Evolutionary conservation across 2,113 vertebrate species (phyloP), one percentile per base, ranked within the genome.

Genomic region (Melanostigma gelatinosum): DNA sequence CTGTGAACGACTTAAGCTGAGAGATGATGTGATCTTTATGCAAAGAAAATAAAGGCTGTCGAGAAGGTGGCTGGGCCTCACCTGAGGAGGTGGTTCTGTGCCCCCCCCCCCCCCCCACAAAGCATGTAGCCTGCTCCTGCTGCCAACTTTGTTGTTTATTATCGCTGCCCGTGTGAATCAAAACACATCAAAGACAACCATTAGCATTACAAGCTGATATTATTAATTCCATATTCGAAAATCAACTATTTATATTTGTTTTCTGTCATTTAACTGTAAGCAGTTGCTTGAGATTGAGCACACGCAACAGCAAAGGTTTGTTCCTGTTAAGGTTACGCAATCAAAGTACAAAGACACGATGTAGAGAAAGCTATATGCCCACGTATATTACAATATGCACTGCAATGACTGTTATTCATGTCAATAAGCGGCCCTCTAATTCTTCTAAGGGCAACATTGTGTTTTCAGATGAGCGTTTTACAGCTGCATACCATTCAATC

Each of bases 1-100:
- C 81, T 77, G 75, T 76, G 69, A 82, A 92, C 77, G 48, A 68
- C 79, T 81, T 79, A 87, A 71, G 62, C 46, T 27, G 63, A 75
- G 78, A 64, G 74, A 78, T 55, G 74, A 82, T 80, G 70, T 20
- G 75, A 74, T 83, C 57, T 77, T 80, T 77, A 83, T 87, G 75
- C 55, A 85, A 69, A 80, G 46, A 54, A 82, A 88, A 71, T 29
- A 78, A 46, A 74, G 36, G 58, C 60, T 77, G 62, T 66, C 60
- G 78, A 61, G 75, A 65, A 83, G 75, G 80, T 75, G 79, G 67
- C 66, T 64, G 58, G 32, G 58, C 13, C 85, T 83, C 82, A 89
- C 85, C 86, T 50, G 60, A 42, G 69, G 85, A 80, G 75, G 27
- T 76, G 73, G 75, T 75, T 75, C 52, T 72, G 69, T 67, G 63